Evolutionary conservation across 2,797 vertebrate genomes (phyloP).

Genomic region (Siniperca scherzeri): DNA sequence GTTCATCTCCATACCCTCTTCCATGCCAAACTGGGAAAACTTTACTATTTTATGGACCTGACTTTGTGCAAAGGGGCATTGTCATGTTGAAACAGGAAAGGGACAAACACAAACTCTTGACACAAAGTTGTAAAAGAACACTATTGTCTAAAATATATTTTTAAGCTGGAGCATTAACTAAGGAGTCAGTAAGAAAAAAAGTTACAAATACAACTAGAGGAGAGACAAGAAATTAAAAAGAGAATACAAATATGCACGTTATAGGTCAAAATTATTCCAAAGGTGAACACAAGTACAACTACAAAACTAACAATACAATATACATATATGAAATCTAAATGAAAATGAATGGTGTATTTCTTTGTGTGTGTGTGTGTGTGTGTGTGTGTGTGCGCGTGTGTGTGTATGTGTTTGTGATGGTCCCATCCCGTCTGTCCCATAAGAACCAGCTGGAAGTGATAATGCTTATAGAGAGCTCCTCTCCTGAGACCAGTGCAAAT

Average conservation of each 20-base stretch:
- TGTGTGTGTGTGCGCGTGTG: constrained; percentile 7
- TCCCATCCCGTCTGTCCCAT: constrained; percentile 52
- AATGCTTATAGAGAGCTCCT: constrained; percentile 78
- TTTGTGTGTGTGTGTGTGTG: constrained; percentile 15
- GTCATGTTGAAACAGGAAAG: background rate
- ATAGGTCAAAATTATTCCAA: background rate
- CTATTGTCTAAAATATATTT: background rate
- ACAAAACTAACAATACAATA: background rate
- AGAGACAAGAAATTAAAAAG: background rate
- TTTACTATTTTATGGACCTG: no score
- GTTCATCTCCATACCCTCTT: no score
- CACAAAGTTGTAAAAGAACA: background rate
- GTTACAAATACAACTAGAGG: background rate
- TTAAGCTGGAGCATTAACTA: background rate
- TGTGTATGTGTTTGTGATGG: background rate
- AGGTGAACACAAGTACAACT: background rate
- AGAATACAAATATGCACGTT: background rate
- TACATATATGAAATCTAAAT: background rate
- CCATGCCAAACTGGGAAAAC: no score
- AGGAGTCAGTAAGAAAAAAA: background rate
- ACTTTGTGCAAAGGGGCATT: no score
- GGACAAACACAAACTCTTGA: background rate
- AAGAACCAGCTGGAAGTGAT: constrained; percentile 84
- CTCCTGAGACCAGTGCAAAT: constrained; percentile 84
- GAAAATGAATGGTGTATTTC: constrained; percentile 2